Conservation (phyloP, 2,797 vertebrate genomes). For the Chrosomus eos region DNA sequence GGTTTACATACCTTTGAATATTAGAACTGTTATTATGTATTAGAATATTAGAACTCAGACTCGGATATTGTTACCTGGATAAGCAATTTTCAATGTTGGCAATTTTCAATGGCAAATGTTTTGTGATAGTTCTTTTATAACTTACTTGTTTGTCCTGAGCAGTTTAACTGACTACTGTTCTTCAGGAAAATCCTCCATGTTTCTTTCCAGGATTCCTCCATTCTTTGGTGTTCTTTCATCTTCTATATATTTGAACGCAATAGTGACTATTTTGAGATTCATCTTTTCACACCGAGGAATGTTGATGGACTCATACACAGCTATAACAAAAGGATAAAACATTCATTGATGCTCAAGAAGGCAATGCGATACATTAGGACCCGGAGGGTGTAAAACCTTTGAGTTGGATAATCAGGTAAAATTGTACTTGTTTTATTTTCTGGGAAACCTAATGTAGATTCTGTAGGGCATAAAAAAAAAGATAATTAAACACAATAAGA, state of each 20-base stretch:
- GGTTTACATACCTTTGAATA: background rate
- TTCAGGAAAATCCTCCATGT: background rate
- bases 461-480: background rate
- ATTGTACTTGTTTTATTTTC: background rate
- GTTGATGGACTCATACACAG: background rate
- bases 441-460: no score
- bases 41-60: no score
- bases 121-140: background rate
- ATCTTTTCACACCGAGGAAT: background rate
- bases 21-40: background rate
- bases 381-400: background rate
- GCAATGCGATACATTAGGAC: background rate
- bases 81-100: no score
- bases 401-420: background rate
- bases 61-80: background rate
- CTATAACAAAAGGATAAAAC: background rate
- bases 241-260: background rate
- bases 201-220: background rate
- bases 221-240: background rate
- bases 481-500: no score
- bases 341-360: background rate
- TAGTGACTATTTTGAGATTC: background rate
- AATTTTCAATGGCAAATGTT: no score
- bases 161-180: background rate
- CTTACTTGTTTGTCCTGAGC: background rate